These are phyloP conservation scores for Cecidostiba fungosa DNA, from an alignment of 2,888 invertebrate species.

Conservation along the genomic window DNA sequence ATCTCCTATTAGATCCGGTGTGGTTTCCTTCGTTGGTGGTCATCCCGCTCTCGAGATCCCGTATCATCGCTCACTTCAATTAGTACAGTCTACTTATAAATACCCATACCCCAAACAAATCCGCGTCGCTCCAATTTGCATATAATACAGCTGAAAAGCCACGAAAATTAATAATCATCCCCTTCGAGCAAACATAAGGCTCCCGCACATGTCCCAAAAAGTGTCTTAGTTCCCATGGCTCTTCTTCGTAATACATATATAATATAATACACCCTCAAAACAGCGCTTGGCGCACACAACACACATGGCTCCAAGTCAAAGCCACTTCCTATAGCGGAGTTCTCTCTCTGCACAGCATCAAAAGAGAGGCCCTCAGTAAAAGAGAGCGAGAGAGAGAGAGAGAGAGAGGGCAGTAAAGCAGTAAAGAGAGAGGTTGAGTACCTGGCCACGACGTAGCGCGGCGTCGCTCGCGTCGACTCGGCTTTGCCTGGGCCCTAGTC, in stretches of 20 bases:
- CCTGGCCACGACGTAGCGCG: constrained; percentile 72
- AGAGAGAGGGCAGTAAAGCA: neutral
- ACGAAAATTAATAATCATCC: neutral
- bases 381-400: neutral
- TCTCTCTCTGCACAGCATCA: constrained; percentile 24
- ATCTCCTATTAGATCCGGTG: constrained; percentile 20
- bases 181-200: neutral
- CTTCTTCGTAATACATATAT: neutral
- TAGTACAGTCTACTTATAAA: no score
- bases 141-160: neutral
- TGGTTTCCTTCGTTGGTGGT: constrained; percentile 41
- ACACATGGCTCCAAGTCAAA: neutral
- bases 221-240: constrained; percentile 22
- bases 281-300: neutral
- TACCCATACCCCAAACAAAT: neutral
- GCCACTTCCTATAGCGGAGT: constrained; percentile 48
- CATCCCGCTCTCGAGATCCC: neutral
- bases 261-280: neutral
- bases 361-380: neutral
- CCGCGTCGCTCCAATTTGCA: neutral
- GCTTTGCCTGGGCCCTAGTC: constrained; percentile 74
- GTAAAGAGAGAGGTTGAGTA: constrained; percentile 64
- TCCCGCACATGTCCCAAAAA: neutral
- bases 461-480: constrained; percentile 73
- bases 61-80: neutral